phyloP scores from a whole-genome alignment of 2,113 vertebrate species.

The Pollimyrus isidori region DNA sequence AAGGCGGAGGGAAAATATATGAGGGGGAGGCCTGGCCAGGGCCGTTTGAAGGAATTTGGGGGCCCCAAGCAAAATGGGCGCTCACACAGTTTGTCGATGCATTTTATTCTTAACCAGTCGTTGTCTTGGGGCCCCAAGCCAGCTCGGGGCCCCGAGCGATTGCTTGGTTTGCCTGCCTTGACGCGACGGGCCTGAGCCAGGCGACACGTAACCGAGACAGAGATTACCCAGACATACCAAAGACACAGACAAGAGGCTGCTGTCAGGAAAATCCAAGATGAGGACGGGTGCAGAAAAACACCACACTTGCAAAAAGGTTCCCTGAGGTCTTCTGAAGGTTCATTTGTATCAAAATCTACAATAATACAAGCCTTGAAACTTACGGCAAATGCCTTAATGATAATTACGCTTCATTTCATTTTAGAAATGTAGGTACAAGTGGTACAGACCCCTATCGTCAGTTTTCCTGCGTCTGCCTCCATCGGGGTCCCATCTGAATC shows the following conservation, averaged over 20 bases:
- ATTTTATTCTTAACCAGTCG: no score
- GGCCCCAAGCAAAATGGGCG: no score
- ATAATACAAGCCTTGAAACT: conserved; percentile 13
- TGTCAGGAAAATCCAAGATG: conserved; percentile 3
- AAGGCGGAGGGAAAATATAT: background rate
- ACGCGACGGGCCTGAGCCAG: no score
- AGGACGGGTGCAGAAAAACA: background rate
- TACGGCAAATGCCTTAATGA: conserved; percentile 26
- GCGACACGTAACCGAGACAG: conserved; percentile 19
- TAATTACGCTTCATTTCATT: conserved; percentile 33
- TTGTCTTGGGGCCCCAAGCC: no score
- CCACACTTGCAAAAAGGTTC: background rate
- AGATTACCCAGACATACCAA: conserved; percentile 54
- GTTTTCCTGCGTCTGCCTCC: background rate
- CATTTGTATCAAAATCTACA: background rate
- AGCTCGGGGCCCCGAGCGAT: no score
- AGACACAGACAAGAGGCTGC: conserved; percentile 38
- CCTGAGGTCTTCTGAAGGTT: background rate
- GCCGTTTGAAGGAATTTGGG: no score
- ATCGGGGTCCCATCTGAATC: conserved; percentile 20
- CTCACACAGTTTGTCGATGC: no score
- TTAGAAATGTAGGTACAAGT: conserved; percentile 25
- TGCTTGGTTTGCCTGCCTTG: no score
- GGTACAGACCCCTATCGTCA: background rate
- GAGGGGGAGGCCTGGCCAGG: background rate